Evolutionary conservation across 2,888 invertebrate species (phyloP), one percentile per base, ranked within the genome.

Genomic region (Exephanes ischioxanthus): DNA sequence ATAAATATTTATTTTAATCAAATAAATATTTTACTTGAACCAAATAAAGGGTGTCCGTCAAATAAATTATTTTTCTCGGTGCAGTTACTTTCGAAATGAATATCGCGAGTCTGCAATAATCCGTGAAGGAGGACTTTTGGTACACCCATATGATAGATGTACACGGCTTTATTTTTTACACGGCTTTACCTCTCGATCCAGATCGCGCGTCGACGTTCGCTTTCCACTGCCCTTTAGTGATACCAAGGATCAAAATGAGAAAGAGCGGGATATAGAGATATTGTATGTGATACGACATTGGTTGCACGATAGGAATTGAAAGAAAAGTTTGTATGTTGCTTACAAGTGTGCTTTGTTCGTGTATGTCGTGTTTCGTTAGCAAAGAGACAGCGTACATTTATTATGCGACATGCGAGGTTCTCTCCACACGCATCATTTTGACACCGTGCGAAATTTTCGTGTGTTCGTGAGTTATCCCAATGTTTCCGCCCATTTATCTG

Each of bases 351-450:
- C 11, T 68, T n/a, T 70, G 55, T 75, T 63, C 83, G 80, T 86
- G 71, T 51, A 33, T 77, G 77, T 77, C n/a, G 66, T 71, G 48
- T 73, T 70, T 80, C 80, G 75, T 83, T 83, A 80, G 81, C 81
- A 84, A 72, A 67, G 79, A 73, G 76, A 76, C 63, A 85, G 80
- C 67, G 82, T 85, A 87, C 81, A 83, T 84, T 84, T 87, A 84
- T 86, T 84, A 84, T 87, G 88, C 83, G 83, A 83, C 87, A 87
- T 88, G 87, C 87, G 84, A 83, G 79, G 76, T 87, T 82, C 51
- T 53, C 72, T 58, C 33, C 30, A 51, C 76, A 72, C 84, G 77
- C 26, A 70, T 84, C 51, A 71, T 51, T 26, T 51, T 73, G 83
- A 76, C 63, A 85, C 68, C 80, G 79, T 72, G 84, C 73, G 66